phyloP scores from a whole-genome alignment of 1,140 invertebrate species.

The Archivesica marissinica region DNA sequence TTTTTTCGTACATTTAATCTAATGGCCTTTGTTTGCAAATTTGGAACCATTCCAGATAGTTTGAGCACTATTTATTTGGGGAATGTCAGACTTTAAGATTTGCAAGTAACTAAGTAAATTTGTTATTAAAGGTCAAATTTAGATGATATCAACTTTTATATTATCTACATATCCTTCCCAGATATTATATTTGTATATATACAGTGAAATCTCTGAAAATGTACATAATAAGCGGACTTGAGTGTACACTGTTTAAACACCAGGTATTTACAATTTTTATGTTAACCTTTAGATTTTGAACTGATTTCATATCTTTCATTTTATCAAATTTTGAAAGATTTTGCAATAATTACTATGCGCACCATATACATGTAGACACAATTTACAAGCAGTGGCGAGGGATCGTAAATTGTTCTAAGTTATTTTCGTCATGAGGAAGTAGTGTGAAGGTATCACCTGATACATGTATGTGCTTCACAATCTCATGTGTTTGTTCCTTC shows the following conservation, averaged over 20 bases:
- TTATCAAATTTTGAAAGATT: slow-evolving; percentile 13
- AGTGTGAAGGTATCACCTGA: too few species aligned
- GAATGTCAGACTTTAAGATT: slow-evolving; percentile 59
- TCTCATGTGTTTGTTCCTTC: too few species aligned
- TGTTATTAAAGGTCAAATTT: slow-evolving; percentile 63
- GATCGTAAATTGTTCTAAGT: too few species aligned
- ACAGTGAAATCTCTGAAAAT: slow-evolving; percentile 54
- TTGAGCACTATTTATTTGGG: slow-evolving; percentile 62
- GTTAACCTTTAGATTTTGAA: background rate
- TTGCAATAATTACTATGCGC: background rate
- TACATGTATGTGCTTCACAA: too few species aligned
- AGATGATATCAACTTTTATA: slow-evolving; percentile 54
- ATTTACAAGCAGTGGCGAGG: background rate
- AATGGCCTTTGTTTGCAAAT: slow-evolving; percentile 47
- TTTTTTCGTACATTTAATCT: slow-evolving; percentile 51
- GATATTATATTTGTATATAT: slow-evolving; percentile 16
- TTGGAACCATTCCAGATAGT: slow-evolving; percentile 66
- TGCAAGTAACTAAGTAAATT: slow-evolving; percentile 63
- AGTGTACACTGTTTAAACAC: slow-evolving; percentile 51
- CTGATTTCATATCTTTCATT: slow-evolving; percentile 24
- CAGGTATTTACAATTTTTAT: slow-evolving; percentile 52
- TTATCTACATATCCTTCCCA: slow-evolving; percentile 37
- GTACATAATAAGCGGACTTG: slow-evolving; percentile 26
- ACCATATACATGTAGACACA: background rate
- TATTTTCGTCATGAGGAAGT: too few species aligned